Evolutionary conservation across 2,888 invertebrate genomes (phyloP), one percentile per base, ranked within the genome.

Genomic region (Agrochola lychnidis): DNA sequence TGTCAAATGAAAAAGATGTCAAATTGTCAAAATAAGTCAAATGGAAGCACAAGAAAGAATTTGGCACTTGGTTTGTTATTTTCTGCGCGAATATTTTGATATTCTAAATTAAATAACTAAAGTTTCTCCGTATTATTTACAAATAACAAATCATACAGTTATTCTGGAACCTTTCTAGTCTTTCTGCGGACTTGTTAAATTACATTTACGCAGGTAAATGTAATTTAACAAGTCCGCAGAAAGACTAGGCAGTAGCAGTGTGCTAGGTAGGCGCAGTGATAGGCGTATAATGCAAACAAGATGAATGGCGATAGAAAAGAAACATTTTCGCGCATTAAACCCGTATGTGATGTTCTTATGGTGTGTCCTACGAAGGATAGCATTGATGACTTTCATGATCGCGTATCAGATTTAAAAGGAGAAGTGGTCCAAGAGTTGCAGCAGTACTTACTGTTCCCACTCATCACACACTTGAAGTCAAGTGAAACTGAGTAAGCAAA

Each of bases 401-500:
- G 91, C 36, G 90, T 97, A 9, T 85, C 89, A n/a, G 93, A 91
- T 42, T 88, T 97, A 77, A 94, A 96, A 62, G 89, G 90, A 42
- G 93, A 94, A 68, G 92, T 94, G 4, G 87, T 97, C 3, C 96
- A 97, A 78, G 96, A 97, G 81, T 89, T 97, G 42, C 96, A 97
- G 59, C 96, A 97, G 79, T 97, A 97, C 86, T 91, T 97, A 78
- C 88, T 97, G 64, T 97, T 96, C 82, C 97, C 97, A 0, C 92
- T 97, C 48, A 93, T 95, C 64, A 93, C 94, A 3, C 95, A 95
- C 83, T 87, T 96, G 71, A 93, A 94, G 78, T 92, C 93, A 4
- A 84, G 89, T 53, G 92, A 93, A 83, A 92, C 93, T 61, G 91
- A 92, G 96, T 96, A 92, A 91, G 94, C 48, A 14, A 22, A 51